Conservation (phyloP, 2,797 vertebrate species). For the Meda fulgida region DNA sequence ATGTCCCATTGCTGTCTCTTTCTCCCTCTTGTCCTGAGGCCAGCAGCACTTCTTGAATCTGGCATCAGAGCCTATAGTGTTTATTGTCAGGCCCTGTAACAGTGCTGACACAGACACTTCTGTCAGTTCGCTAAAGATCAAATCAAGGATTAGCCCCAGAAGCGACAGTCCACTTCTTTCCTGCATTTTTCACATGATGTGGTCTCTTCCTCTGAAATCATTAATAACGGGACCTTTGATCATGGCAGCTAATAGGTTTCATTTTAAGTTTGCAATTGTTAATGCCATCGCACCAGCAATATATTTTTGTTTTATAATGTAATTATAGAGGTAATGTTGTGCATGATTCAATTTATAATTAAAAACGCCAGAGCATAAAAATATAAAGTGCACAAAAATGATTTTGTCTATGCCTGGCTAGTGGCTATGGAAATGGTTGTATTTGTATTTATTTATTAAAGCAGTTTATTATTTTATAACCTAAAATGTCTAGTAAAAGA, state of each 20-base stretch:
- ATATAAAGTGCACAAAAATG: too few species aligned
- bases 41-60: slow-evolving; percentile 29
- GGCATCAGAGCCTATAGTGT: slow-evolving; percentile 12
- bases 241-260: neutral
- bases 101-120: neutral
- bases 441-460: neutral
- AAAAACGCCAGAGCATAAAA: neutral
- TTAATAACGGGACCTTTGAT: neutral
- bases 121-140: slow-evolving; percentile 14
- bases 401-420: neutral
- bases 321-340: neutral
- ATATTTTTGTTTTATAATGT: neutral
- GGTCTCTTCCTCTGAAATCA: neutral
- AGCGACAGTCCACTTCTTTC: neutral
- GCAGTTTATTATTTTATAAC: neutral
- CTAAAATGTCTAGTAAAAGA: neutral
- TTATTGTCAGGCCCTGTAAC: neutral
- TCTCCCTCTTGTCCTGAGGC: slow-evolving; percentile 3
- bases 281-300: neutral
- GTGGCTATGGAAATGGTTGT: neutral
- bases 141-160: slow-evolving; percentile 21
- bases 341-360: neutral
- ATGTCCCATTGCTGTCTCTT: slow-evolving; percentile 17
- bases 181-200: neutral
- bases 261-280: neutral